These are phyloP conservation scores for Watsonalla cultraria DNA, from an alignment of 2,888 invertebrate genomes.

Conservation along the genomic window DNA sequence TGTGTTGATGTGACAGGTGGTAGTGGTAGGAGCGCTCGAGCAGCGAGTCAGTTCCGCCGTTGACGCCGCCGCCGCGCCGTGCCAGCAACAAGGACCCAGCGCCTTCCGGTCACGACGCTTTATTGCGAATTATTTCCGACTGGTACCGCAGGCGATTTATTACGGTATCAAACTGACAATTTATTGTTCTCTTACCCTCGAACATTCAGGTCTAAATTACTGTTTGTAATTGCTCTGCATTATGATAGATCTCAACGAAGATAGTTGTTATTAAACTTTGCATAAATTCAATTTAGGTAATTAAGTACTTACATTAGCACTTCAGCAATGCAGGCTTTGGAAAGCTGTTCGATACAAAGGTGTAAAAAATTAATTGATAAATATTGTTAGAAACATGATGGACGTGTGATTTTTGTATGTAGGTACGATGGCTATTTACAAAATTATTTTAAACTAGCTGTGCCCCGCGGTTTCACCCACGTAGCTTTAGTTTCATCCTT, in stretches of 20 bases:
- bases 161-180: conserved; percentile 23
- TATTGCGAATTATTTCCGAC: conserved; percentile 41
- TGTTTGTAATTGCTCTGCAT: not conserved
- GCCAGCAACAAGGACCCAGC: conserved; percentile 36
- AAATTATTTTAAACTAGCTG: no score
- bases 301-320: no score
- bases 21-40: not conserved
- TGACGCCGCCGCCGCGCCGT: conserved; percentile 12
- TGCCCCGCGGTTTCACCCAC: no score
- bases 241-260: not conserved
- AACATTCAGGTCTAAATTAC: conserved; percentile 7
- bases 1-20: conserved; percentile 9
- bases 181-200: conserved; percentile 23
- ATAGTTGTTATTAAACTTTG: not conserved
- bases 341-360: no score
- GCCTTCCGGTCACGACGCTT: conserved; percentile 52
- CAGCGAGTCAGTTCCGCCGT: conserved; percentile 3
- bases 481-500: no score
- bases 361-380: no score
- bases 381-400: no score
- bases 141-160: conserved; percentile 28
- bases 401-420: no score
- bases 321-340: no score
- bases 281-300: no score
- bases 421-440: no score